Conservation (phyloP, 2,888 invertebrate species). For the Disparrhopalites patrizii region DNA sequence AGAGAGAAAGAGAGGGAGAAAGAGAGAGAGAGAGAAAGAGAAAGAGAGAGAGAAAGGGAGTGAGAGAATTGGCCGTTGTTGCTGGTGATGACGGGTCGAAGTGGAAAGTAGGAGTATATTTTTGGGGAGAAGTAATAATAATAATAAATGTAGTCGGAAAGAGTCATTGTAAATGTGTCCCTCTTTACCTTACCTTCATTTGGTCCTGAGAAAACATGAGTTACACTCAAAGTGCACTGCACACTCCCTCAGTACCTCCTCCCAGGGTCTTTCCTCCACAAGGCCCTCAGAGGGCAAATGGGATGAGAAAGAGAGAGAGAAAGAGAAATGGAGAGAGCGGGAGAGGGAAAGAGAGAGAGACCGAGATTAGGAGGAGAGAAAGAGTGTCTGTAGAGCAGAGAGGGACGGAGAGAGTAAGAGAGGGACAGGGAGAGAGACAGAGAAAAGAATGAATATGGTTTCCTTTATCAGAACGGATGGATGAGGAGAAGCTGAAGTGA, state of each 20-base stretch:
- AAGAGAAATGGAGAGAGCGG: too few species aligned
- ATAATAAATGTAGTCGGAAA: background rate
- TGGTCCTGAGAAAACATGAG: background rate
- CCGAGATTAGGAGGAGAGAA: background rate
- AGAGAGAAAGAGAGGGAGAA: background rate
- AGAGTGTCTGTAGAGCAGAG: background rate
- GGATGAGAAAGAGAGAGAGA: background rate
- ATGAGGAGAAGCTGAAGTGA: slow-evolving; percentile 16
- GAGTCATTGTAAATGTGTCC: background rate
- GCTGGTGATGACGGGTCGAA: background rate
- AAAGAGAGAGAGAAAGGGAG: background rate
- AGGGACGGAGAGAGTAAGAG: background rate
- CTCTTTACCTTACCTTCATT: background rate
- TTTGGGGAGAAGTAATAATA: background rate
- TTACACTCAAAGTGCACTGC: too few species aligned
- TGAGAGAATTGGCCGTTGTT: background rate
- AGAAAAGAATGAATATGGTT: background rate
- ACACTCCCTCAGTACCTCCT: too few species aligned
- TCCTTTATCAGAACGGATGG: background rate
- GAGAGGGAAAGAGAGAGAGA: background rate
- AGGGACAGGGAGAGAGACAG: background rate
- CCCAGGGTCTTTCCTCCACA: too few species aligned
- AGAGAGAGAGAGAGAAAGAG: background rate
- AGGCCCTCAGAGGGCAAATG: background rate
- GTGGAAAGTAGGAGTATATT: background rate